Base-by-base conservation (phyloP, 2,888 invertebrate species). In the Zele albiditarsus region DNA sequence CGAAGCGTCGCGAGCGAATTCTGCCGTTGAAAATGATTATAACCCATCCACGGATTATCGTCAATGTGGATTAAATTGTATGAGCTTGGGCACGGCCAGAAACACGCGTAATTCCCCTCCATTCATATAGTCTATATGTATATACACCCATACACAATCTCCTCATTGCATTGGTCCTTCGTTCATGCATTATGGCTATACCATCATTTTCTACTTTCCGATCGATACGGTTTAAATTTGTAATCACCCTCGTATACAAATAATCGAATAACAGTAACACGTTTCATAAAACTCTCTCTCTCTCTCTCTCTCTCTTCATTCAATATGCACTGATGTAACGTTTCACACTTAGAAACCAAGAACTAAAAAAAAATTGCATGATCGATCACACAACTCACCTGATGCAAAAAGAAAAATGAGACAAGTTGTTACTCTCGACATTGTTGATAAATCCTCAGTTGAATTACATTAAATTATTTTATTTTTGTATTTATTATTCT, bases 211-310 rank as follows among this genome's bases (percentile, higher is more conserved):
- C 74, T 75, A 65, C 72, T 74, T 73, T 74, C 57, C 63, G 74
- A 80, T 81, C 78, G 77, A 79, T 80, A 78, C 76, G 73, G 71
- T 76, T 78, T 77, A 75, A 80, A 80, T 78, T 78, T 78, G 74
- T 76, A 80, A 78, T 79, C 78, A 74, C 77, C 76, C 77, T 58
- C 25, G 75, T 53, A 53, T 73, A 74, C 79, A 79, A 78, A 79
- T 69, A 74, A 77, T 75, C 73, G 68, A 53, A 70, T 75, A 73
- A 27, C 20, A 60, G 27, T 27, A 60, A 60, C 60, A 60, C 60
- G n/a, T 27, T 16, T 28, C 25, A 60, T 60, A 60, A 12, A 12
- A 38, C 12, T 60, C 60, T 1, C 60, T 28, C 12, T 28, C 3
- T 12, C n/a, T n/a, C n/a, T n/a, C 12, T 60, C 60, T 1, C 60